These are phyloP conservation scores for Perithous albicinctus DNA, from an alignment of 2,888 invertebrate species.

Conservation along the genomic window DNA sequence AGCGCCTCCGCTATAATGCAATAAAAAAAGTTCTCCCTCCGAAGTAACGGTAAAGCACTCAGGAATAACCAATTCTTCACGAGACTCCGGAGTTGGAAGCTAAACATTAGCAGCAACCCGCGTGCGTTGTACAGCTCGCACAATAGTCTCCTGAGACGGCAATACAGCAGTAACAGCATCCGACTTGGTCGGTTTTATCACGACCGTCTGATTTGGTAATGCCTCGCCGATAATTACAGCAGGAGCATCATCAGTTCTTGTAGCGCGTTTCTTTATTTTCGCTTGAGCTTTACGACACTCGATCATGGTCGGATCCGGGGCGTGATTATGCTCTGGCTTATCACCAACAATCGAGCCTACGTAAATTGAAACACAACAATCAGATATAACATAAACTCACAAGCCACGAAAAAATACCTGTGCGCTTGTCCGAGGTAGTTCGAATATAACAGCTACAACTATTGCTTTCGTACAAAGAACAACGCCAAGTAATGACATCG, in stretches of 20 bases:
- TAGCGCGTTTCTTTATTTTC: constrained; percentile 28
- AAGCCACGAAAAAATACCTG: not conserved
- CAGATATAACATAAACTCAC: not conserved
- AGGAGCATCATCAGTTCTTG: constrained; percentile 7
- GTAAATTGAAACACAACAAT: not conserved
- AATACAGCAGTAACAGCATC: constrained; percentile 16
- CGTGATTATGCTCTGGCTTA: constrained; percentile 33
- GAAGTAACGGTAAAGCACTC: constrained; percentile 16
- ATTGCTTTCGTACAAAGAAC: not conserved
- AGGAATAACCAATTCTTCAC: constrained; percentile 38
- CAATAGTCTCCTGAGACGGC: not conserved
- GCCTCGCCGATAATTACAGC: constrained; percentile 25
- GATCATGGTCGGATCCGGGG: constrained; percentile 23
- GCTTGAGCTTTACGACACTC: constrained; percentile 15
- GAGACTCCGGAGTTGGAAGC: constrained; percentile 26
- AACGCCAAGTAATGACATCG: not conserved
- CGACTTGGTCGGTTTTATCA: no score
- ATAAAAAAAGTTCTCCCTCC: constrained; percentile 1
- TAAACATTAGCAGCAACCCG: constrained; percentile 1
- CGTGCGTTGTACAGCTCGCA: constrained; percentile 30
- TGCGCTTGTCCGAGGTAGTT: not conserved
- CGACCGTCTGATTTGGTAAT: no score
- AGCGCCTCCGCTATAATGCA: no score
- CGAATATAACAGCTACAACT: not conserved
- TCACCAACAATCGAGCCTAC: constrained; percentile 25